Conservation (phyloP, 1,140 invertebrate genomes). For the Drusus annulatus region DNA sequence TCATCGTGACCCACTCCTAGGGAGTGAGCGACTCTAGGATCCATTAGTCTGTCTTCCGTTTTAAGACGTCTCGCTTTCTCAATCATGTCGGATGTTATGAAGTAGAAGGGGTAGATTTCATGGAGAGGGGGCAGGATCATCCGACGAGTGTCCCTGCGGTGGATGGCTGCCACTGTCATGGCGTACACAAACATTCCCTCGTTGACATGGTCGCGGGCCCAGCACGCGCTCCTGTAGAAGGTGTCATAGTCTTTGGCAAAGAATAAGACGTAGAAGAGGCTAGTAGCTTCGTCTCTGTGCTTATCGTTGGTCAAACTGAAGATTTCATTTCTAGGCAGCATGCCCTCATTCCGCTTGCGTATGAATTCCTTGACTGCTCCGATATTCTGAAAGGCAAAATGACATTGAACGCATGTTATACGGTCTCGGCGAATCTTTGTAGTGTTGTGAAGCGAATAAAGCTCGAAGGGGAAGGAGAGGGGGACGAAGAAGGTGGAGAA, state of each 20-base stretch:
- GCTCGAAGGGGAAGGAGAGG: too few species aligned
- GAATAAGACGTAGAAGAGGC: constrained; percentile 71
- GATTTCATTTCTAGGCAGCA: constrained; percentile 68
- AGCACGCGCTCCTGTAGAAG: constrained; percentile 76
- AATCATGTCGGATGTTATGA: constrained; percentile 73
- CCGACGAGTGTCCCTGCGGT: too few species aligned
- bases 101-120: too few species aligned
- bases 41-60: constrained; percentile 68
- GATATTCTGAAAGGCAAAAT: constrained; percentile 62
- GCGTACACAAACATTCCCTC: too few species aligned
- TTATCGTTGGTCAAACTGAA: constrained; percentile 71
- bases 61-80: constrained; percentile 72
- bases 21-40: constrained; percentile 60
- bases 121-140: too few species aligned
- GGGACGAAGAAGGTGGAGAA: too few species aligned
- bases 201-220: too few species aligned
- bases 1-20: constrained; percentile 67
- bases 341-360: constrained; percentile 67
- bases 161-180: too few species aligned
- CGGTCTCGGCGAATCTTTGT: too few species aligned
- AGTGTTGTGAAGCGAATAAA: too few species aligned
- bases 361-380: constrained; percentile 72
- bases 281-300: constrained; percentile 65
- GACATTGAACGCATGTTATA: too few species aligned
- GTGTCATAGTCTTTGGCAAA: constrained; percentile 75